phyloP scores from a whole-genome alignment of 2,113 vertebrate species.

The Dolichallabes microphthalmus region DNA sequence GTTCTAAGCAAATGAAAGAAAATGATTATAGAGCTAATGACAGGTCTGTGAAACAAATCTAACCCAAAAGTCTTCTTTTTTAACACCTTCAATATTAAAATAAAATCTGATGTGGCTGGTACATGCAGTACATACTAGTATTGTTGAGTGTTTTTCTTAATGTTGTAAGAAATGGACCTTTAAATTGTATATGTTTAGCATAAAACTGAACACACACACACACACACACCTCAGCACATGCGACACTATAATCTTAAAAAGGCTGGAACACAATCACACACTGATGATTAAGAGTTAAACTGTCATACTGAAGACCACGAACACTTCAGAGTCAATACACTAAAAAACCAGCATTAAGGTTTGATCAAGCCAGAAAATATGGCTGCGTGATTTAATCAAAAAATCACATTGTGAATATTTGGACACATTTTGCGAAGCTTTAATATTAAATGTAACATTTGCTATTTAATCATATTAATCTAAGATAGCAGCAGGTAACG shows the following conservation, averaged over 20 bases:
- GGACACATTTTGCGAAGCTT: too few species aligned
- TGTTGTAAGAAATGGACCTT: neutral
- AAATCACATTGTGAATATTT: too few species aligned
- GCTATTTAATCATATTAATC: too few species aligned
- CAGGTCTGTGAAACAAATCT: neutral
- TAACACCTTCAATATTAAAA: neutral
- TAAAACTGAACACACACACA: neutral
- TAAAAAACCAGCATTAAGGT: neutral
- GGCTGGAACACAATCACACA: neutral
- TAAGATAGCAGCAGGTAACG: too few species aligned
- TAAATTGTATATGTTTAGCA: neutral
- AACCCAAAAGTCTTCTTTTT: neutral
- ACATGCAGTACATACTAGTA: neutral
- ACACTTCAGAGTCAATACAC: conserved; percentile 9
- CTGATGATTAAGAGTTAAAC: conserved; percentile 5
- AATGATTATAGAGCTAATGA: neutral
- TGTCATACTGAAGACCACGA: neutral
- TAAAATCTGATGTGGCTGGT: neutral
- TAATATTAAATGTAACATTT: too few species aligned
- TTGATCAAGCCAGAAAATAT: neutral
- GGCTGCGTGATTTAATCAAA: too few species aligned
- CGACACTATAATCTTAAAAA: neutral
- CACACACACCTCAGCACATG: neutral
- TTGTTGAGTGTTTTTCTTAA: neutral
- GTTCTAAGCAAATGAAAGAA: neutral